phyloP scores from a whole-genome alignment of 2,888 invertebrate species.

The Epirrita christyi region DNA sequence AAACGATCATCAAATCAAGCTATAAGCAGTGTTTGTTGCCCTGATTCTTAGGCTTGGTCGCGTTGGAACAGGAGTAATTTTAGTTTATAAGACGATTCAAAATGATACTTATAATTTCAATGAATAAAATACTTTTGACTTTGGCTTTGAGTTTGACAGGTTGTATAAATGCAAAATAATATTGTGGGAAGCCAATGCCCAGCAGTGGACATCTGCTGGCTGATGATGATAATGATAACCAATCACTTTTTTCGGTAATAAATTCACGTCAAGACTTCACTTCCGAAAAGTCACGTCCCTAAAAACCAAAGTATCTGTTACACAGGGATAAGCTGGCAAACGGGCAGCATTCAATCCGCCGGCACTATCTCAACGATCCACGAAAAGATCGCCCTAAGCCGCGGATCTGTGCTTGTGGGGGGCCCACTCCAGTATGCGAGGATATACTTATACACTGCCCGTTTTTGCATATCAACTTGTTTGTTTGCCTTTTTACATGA shows the following conservation, averaged over 20 bases:
- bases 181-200: no score
- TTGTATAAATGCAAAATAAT: no score
- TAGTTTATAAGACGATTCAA: no score
- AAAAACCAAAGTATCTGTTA: slow-evolving; percentile 60
- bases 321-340: slow-evolving; percentile 68
- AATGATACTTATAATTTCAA: no score
- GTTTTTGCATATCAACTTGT: slow-evolving; percentile 9
- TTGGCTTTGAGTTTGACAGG: no score
- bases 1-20: no score
- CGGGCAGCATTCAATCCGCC: slow-evolving; percentile 73
- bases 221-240: not conserved
- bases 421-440: slow-evolving; percentile 4
- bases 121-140: no score
- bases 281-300: slow-evolving; percentile 5
- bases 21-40: no score
- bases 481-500: not conserved
- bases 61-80: no score
- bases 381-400: slow-evolving; percentile 63
- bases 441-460: slow-evolving; percentile 19
- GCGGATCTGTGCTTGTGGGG: slow-evolving; percentile 42
- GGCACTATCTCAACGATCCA: slow-evolving; percentile 65
- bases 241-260: not conserved
- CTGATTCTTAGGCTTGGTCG: no score
- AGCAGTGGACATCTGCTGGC: no score
- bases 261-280: no score